Evolutionary conservation across 1,140 invertebrate species (phyloP).

Genomic region (Mya arenaria): DNA sequence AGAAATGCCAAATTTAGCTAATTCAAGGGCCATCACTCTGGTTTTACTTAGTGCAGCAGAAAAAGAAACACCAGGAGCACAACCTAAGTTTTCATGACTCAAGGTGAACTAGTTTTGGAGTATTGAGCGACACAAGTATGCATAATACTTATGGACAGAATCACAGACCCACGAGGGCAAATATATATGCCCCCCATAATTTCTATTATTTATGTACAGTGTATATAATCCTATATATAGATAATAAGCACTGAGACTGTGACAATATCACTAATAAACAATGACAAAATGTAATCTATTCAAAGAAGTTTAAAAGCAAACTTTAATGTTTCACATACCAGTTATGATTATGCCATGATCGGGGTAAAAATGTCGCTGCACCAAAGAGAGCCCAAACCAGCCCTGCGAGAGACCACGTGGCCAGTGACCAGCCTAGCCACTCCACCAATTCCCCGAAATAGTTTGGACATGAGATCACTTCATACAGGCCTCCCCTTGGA

Average conservation of each 20-base stretch:
- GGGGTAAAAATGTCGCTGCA: conserved; percentile 71
- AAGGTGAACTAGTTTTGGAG: no score
- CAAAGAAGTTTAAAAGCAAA: not conserved
- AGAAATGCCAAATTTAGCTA: no score
- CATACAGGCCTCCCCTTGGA: conserved; percentile 71
- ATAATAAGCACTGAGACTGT: not conserved
- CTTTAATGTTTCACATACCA: no score
- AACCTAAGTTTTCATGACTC: no score
- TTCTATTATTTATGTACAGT: no score
- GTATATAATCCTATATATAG: not conserved
- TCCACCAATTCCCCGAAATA: conserved; percentile 75
- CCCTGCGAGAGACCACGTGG: conserved; percentile 71
- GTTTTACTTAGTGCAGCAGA: no score
- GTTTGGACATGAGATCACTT: conserved; percentile 69
- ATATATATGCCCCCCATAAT: no score
- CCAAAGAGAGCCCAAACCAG: conserved; percentile 68
- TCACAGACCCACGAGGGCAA: no score
- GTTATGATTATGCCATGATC: conserved; percentile 69
- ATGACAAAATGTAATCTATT: not conserved
- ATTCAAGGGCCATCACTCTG: no score
- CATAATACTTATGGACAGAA: no score
- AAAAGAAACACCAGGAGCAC: no score
- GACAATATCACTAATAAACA: not conserved
- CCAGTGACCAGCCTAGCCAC: conserved; percentile 70
- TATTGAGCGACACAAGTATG: no score